phyloP scores from a whole-genome alignment of 2,797 vertebrate genomes.

The Heteromormyrus szaboi region DNA sequence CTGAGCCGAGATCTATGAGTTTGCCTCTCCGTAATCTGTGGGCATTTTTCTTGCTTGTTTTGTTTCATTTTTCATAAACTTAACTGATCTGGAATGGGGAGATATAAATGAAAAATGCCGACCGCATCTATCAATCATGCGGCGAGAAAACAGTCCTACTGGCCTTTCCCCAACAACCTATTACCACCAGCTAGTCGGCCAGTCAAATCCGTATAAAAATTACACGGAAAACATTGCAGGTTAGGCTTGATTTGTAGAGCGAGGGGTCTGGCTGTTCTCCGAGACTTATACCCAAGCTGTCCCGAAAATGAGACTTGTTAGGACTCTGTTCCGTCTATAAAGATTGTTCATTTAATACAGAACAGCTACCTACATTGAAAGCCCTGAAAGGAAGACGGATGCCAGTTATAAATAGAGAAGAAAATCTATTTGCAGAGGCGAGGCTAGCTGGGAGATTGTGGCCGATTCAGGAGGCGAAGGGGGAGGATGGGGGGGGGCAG shows the following conservation, averaged over 20 bases:
- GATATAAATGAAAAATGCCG: constrained; percentile 87
- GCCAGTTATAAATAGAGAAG: constrained; percentile 76
- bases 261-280: constrained; percentile 66
- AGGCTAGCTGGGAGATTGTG: constrained; percentile 57
- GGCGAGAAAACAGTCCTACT: constrained; percentile 71
- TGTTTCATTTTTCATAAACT: constrained; percentile 95
- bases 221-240: constrained; percentile 91
- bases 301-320: constrained; percentile 90
- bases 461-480: not conserved
- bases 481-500: not conserved
- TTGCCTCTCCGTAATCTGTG: constrained; percentile 73
- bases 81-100: constrained; percentile 85
- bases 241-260: constrained; percentile 96
- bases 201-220: constrained; percentile 98
- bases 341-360: constrained; percentile 94
- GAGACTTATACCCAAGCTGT: constrained; percentile 78
- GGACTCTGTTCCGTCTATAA: constrained; percentile 86
- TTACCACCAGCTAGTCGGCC: constrained; percentile 58
- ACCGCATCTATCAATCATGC: constrained; percentile 72
- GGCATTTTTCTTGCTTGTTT: constrained; percentile 82
- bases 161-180: constrained; percentile 80
- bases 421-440: constrained; percentile 64
- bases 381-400: constrained; percentile 80
- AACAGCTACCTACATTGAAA: constrained; percentile 84
- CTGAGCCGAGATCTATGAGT: constrained; percentile 75